A percentile compares a stretch with the other conserved stretches of the same genome.
Conservation (phyloP, 2,888 invertebrate genomes). For the Furcula furcula region DNA sequence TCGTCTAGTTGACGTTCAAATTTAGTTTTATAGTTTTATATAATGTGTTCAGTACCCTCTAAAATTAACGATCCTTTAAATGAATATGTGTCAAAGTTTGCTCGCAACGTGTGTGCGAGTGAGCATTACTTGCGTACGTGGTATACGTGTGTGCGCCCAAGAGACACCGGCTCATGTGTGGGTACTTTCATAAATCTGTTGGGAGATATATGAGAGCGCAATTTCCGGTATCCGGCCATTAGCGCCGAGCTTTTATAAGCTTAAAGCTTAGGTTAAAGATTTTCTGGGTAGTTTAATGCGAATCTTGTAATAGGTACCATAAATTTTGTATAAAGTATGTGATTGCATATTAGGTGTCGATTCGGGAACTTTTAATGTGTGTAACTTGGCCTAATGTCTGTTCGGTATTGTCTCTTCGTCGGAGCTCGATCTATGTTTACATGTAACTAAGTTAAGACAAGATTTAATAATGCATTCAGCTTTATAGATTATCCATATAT, state of each 20-base stretch:
- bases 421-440: conserved; percentile 10
- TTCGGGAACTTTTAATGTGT: conserved; percentile 79
- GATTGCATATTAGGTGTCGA: conserved; percentile 81
- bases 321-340: conserved; percentile 81
- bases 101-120: conserved; percentile 42
- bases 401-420: conserved; percentile 43
- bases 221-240: conserved; percentile 95
- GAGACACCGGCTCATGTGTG: conserved; percentile 81
- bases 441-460: not conserved
- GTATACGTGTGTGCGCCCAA: conserved; percentile 45
- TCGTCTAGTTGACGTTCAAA: conserved; percentile 8
- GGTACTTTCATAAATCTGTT: conserved; percentile 95
- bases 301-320: conserved; percentile 82
- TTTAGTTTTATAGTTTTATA: conserved; percentile 31
- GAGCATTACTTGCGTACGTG: conserved; percentile 29
- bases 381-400: conserved; percentile 78
- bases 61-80: conserved; percentile 74
- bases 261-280: conserved; percentile 83
- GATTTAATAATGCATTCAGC: conserved; percentile 2
- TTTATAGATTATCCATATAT: conserved; percentile 10
- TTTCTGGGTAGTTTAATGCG: conserved; percentile 82
- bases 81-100: conserved; percentile 77
- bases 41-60: conserved; percentile 45
- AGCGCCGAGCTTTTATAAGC: conserved; percentile 86
- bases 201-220: conserved; percentile 94